A percentile compares a stretch with the other conserved stretches of the same genome.
Evolutionary conservation across 2,113 vertebrate species (phyloP).

Genomic region (Oreochromis niloticus): DNA sequence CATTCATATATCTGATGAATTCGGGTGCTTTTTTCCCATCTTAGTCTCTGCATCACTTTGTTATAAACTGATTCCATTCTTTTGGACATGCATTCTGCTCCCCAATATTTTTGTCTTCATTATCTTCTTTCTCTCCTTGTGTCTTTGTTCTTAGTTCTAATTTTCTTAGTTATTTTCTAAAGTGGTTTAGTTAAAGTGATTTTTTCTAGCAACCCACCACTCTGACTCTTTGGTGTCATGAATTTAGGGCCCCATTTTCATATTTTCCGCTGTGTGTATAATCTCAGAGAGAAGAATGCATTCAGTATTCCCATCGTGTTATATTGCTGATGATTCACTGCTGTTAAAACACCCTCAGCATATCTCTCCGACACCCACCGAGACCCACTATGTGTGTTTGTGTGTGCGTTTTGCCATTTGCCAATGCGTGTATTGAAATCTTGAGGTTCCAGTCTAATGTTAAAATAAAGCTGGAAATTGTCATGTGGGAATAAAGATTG

Average conservation of each 20-base stretch:
- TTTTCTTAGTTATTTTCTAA: not conserved
- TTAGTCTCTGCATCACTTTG: not conserved
- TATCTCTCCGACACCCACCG: constrained; percentile 38
- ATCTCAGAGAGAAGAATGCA: not conserved
- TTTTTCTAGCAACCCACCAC: not conserved
- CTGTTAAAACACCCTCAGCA: constrained; percentile 49
- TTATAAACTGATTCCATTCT: not conserved
- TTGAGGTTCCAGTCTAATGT: constrained; percentile 2
- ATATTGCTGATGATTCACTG: constrained; percentile 38
- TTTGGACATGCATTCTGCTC: not conserved
- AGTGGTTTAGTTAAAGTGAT: not conserved
- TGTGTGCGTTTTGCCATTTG: not conserved
- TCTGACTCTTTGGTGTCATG: not conserved
- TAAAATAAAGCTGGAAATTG: not conserved
- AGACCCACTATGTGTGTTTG: constrained; percentile 18
- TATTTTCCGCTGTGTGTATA: not conserved
- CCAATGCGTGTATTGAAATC: not conserved
- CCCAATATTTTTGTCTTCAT: not conserved
- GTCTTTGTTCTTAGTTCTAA: not conserved
- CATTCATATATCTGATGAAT: not conserved
- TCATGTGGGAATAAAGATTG: constrained; percentile 22
- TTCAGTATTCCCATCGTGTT: constrained; percentile 11
- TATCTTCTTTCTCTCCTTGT: not conserved
- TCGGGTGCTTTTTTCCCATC: not conserved
- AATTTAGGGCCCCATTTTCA: not conserved